Percentiles rank a stretch among this genome's conserved stretches.
Conservation (phyloP, 2,888 invertebrate genomes). For the Chirona hameri region DNA sequence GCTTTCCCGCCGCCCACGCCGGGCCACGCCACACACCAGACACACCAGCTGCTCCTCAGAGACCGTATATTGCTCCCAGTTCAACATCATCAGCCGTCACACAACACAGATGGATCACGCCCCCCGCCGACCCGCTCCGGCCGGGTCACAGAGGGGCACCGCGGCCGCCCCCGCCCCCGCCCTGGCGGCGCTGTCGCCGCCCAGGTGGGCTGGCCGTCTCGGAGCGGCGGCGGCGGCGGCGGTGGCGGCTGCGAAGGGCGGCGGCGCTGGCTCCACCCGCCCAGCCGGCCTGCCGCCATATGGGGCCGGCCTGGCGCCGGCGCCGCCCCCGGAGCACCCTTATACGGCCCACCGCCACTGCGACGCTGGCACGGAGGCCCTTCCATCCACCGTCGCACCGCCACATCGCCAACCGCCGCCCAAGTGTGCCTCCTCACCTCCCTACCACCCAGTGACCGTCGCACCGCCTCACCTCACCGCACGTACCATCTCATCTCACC, state of each 20-base stretch:
- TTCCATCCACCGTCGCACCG: background rate
- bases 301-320: background rate
- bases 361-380: background rate
- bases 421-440: background rate
- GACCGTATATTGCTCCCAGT: background rate
- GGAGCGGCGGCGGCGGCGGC: background rate
- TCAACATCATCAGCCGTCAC: too few species aligned
- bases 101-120: too few species aligned
- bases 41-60: background rate
- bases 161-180: background rate
- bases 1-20: too few species aligned
- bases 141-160: background rate
- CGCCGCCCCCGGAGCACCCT: background rate
- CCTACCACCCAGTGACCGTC: background rate
- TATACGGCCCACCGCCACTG: background rate
- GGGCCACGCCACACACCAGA: too few species aligned
- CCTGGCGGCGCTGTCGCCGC: background rate
- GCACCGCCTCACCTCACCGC: background rate
- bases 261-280: background rate
- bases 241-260: background rate
- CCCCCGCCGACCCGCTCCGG: too few species aligned
- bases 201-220: background rate
- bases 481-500: too few species aligned
- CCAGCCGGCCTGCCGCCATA: background rate
- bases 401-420: background rate